phyloP scores from a whole-genome alignment of 2,888 invertebrate species.

The Dryococelus australis region DNA sequence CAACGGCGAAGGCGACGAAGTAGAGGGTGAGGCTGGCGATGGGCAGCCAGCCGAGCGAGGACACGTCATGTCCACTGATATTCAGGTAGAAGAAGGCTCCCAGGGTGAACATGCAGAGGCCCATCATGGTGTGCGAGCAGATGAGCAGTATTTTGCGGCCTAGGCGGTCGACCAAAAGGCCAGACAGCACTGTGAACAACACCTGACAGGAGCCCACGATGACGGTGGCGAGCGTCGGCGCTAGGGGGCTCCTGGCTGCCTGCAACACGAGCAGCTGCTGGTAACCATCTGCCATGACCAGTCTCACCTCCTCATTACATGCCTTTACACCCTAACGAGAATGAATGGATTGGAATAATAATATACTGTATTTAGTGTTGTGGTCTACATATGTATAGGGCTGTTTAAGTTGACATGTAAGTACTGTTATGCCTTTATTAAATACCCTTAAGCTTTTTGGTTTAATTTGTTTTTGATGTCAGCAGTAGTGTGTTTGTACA shows the following conservation, averaged over 20 bases:
- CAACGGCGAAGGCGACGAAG: conserved; percentile 72
- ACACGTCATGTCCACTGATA: conserved; percentile 58
- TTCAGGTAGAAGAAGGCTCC: conserved; percentile 72
- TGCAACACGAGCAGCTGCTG: conserved; percentile 37
- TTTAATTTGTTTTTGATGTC: no score
- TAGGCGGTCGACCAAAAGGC: conserved; percentile 79
- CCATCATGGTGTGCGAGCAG: conserved; percentile 74
- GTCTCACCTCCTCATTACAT: no score
- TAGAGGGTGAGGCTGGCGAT: conserved; percentile 75
- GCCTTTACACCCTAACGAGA: no score
- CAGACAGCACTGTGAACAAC: conserved; percentile 74
- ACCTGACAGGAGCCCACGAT: conserved; percentile 85
- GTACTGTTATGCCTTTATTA: no score
- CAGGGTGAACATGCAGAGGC: conserved; percentile 70
- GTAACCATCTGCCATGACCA: no score
- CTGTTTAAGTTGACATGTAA: no score
- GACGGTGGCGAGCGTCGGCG: conserved; percentile 71
- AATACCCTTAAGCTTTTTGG: no score
- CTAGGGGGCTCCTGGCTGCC: conserved; percentile 67
- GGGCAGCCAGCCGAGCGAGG: conserved; percentile 75
- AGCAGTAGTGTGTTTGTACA: no score
- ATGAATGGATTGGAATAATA: no score
- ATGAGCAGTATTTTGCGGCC: conserved; percentile 81
- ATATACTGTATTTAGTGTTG: no score
- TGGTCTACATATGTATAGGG: no score